A percentile compares a stretch with the other conserved stretches of the same genome.
These are phyloP conservation scores for Leptopilina drosophilae DNA, from an alignment of 2,888 invertebrate species.

Conservation along the genomic window DNA sequence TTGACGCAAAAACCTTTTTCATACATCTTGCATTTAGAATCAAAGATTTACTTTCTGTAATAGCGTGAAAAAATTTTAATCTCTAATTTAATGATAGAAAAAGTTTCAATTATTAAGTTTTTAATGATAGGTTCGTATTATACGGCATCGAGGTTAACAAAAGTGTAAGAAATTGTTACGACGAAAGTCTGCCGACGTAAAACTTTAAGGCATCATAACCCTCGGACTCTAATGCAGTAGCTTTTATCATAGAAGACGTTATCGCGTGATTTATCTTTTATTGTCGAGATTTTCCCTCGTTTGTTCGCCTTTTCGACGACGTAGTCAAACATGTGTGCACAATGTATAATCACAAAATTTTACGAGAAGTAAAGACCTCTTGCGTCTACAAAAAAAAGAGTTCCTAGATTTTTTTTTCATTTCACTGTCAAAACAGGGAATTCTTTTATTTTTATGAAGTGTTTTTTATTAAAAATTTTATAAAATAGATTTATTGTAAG, in stretches of 20 bases:
- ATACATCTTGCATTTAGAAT: too few species aligned
- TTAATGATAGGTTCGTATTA: too few species aligned
- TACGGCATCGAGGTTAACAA: too few species aligned
- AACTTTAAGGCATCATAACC: conserved; percentile 36
- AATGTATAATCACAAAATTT: conserved; percentile 37
- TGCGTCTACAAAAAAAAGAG: background rate
- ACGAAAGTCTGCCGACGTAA: conserved; percentile 27
- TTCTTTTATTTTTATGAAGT: background rate
- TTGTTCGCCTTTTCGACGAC: conserved; percentile 34
- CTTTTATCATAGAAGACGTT: conserved; percentile 29
- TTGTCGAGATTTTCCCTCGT: conserved; percentile 22
- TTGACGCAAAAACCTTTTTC: too few species aligned
- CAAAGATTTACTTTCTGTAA: too few species aligned
- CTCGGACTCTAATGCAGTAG: background rate
- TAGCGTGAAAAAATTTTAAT: too few species aligned
- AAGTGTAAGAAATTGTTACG: conserved; percentile 1
- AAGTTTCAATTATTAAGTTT: too few species aligned
- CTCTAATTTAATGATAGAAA: too few species aligned
- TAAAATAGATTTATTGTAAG: too few species aligned
- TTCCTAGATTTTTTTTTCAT: background rate
- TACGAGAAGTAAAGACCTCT: background rate
- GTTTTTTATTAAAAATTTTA: background rate
- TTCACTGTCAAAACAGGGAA: background rate
- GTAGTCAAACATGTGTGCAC: conserved; percentile 26
- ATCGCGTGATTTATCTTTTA: conserved; percentile 37